Percentiles rank a stretch among this genome's conserved stretches.
Evolutionary conservation across 1,140 invertebrate genomes (phyloP).

Genomic region (Hydropsyche tenuis): DNA sequence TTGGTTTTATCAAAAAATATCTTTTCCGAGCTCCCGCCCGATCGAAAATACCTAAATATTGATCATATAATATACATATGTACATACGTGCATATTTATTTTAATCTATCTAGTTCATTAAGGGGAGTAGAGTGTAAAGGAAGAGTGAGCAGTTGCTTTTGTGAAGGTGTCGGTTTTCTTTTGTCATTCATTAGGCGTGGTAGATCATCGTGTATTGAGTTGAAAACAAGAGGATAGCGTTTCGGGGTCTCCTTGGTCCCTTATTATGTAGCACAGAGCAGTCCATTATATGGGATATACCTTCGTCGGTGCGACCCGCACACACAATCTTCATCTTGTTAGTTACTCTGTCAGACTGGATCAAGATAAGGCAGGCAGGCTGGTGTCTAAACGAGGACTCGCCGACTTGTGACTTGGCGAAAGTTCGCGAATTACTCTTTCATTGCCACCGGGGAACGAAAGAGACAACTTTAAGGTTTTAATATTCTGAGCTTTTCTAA

Average conservation of each 20-base stretch:
- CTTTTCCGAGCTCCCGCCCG: no score
- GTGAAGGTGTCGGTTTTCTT: slow-evolving; percentile 35
- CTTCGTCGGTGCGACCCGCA: neutral
- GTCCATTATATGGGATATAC: no score
- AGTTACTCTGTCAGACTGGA: slow-evolving; percentile 41
- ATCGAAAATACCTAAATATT: no score
- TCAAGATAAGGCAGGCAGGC: slow-evolving; percentile 40
- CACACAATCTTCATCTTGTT: slow-evolving; percentile 42
- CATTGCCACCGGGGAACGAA: neutral
- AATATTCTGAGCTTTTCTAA: slow-evolving; percentile 35
- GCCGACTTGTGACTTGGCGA: slow-evolving; percentile 28
- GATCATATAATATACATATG: no score
- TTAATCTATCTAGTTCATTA: no score
- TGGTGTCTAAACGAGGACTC: no score
- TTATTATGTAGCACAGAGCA: no score
- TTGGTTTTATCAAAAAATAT: neutral
- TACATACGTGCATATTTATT: no score
- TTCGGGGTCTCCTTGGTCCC: no score
- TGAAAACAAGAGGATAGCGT: slow-evolving; percentile 29
- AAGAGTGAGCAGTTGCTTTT: slow-evolving; percentile 9
- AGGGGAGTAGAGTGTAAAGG: no score
- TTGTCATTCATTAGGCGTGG: slow-evolving; percentile 39
- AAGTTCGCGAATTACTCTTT: slow-evolving; percentile 39
- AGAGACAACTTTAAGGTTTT: slow-evolving; percentile 27
- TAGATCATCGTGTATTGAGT: slow-evolving; percentile 39